Conservation (phyloP, 2,888 invertebrate genomes). For the Epiperipatus broadwayi region DNA sequence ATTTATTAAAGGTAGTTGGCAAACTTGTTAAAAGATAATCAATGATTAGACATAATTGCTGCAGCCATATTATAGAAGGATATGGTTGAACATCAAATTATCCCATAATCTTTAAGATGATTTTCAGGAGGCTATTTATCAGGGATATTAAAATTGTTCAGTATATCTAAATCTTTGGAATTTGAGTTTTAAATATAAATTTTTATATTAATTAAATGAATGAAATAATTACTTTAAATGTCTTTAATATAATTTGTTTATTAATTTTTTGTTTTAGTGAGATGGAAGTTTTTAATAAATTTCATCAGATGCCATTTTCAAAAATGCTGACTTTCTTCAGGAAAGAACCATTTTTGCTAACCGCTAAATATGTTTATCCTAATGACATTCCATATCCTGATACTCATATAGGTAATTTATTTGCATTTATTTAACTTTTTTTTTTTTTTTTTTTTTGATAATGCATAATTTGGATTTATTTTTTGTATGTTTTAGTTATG, state of each 20-base stretch:
- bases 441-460: constrained; percentile 9
- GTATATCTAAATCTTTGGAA: too few species aligned
- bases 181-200: neutral
- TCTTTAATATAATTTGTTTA: neutral
- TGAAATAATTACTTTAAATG: neutral
- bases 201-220: neutral
- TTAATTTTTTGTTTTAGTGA: constrained; percentile 38
- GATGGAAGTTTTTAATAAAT: constrained; percentile 73
- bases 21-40: too few species aligned
- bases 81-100: too few species aligned
- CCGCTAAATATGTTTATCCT: constrained; percentile 54
- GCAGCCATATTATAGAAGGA: too few species aligned
- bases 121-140: too few species aligned
- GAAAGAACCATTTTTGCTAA: constrained; percentile 65
- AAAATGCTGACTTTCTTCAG: constrained; percentile 83
- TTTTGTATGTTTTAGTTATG: too few species aligned
- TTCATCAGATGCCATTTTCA: constrained; percentile 73
- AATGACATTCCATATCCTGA: constrained; percentile 48
- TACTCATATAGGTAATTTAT: constrained; percentile 21
- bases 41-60: too few species aligned
- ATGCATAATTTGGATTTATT: too few species aligned
- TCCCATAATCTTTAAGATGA: too few species aligned
- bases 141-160: too few species aligned
- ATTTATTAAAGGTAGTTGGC: too few species aligned
- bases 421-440: neutral